phyloP scores from a whole-genome alignment of 2,113 vertebrate species.

The Cyprinus carpio region DNA sequence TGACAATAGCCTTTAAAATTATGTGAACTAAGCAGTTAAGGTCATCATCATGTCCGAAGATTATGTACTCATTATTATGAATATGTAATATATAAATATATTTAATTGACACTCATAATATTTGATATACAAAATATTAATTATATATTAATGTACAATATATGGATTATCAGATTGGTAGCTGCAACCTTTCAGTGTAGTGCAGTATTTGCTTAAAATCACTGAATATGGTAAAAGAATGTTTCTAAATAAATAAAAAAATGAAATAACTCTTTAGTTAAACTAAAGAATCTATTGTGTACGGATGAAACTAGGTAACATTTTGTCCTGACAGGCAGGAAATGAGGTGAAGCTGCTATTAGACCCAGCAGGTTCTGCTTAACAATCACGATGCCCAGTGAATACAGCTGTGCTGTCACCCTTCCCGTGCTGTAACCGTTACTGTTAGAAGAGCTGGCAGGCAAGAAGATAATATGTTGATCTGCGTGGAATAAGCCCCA shows the following conservation, averaged over 20 bases:
- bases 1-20: not conserved
- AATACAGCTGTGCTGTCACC: slow-evolving; percentile 47
- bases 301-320: slow-evolving; percentile 46
- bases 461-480: slow-evolving; percentile 17
- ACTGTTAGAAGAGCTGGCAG: slow-evolving; percentile 24
- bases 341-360: slow-evolving; percentile 52
- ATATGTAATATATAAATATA: no score
- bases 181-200: not conserved
- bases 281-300: slow-evolving; percentile 21
- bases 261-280: no score
- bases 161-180: no score
- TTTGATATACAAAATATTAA: no score
- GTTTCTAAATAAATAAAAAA: not conserved
- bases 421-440: slow-evolving; percentile 13
- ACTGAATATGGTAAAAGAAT: not conserved
- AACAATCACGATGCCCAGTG: slow-evolving; percentile 47
- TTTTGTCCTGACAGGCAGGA: slow-evolving; percentile 46
- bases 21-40: not conserved
- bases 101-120: no score
- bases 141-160: no score
- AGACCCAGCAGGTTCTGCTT: slow-evolving; percentile 43
- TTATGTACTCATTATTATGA: not conserved
- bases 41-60: not conserved
- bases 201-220: not conserved
- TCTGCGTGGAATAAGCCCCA: not conserved